These are phyloP conservation scores for Pseudoips prasinana DNA, from an alignment of 2,888 invertebrate species.

Conservation along the genomic window DNA sequence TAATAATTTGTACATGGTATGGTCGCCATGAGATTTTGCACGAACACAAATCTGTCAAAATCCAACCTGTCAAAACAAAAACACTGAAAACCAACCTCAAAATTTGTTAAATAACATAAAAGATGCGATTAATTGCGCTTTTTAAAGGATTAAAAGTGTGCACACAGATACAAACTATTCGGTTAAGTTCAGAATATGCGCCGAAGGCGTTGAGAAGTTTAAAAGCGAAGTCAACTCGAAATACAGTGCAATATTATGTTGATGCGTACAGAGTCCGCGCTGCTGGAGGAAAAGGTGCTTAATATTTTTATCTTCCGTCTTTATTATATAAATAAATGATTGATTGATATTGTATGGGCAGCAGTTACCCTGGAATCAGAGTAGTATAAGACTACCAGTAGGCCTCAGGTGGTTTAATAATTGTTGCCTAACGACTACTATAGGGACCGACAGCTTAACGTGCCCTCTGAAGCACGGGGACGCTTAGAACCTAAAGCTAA, in stretches of 20 bases:
- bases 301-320: too few species aligned
- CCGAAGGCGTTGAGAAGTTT: conserved; percentile 66
- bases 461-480: too few species aligned
- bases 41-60: conserved; percentile 6
- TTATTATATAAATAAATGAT: too few species aligned
- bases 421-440: too few species aligned
- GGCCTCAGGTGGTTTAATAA: too few species aligned
- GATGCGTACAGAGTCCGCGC: conserved; percentile 86
- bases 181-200: conserved; percentile 46
- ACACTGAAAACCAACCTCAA: background rate
- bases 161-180: conserved; percentile 19
- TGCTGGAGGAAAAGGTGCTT: conserved; percentile 84
- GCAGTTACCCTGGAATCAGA: too few species aligned
- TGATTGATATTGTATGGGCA: too few species aligned
- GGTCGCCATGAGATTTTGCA: too few species aligned
- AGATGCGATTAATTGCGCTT: conserved; percentile 38
- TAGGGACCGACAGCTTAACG: too few species aligned
- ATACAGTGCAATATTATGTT: conserved; percentile 83
- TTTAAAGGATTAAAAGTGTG: conserved; percentile 33
- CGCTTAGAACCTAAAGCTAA: too few species aligned
- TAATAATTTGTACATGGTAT: too few species aligned
- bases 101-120: conserved; percentile 4
- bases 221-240: conserved; percentile 62
- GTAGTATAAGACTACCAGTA: too few species aligned
- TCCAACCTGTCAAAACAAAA: conserved; percentile 6